Evolutionary conservation across 1,140 invertebrate species (phyloP).

Genomic region (Delia radicum): DNA sequence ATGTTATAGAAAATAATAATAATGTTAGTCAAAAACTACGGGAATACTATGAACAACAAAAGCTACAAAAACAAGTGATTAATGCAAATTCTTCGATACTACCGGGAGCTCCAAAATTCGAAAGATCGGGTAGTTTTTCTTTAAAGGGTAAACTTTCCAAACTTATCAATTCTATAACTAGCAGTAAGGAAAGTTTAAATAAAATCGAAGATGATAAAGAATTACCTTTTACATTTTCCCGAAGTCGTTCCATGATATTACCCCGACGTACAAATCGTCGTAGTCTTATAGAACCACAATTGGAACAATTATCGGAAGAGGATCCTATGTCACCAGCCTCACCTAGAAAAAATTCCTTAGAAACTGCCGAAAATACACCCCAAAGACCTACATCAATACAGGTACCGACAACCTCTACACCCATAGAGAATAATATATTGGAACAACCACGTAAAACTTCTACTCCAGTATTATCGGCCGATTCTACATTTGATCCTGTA

Average conservation of each 20-base stretch:
- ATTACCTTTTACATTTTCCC: conserved; percentile 45
- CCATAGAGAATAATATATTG: background rate
- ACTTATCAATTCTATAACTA: conserved; percentile 46
- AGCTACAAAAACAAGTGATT: background rate
- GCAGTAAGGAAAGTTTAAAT: conserved; percentile 46
- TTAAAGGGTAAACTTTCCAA: conserved; percentile 45
- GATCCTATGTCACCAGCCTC: conserved; percentile 44
- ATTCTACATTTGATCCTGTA: conserved; percentile 37
- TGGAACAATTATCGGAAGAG: conserved; percentile 53
- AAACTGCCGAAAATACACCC: conserved; percentile 4
- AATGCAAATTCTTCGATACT: conserved; percentile 17
- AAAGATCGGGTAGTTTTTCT: conserved; percentile 49
- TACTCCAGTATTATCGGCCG: conserved; percentile 32
- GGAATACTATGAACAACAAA: conserved; percentile 16
- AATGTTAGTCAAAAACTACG: conserved; percentile 28
- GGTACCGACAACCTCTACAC: background rate
- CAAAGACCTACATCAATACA: conserved; percentile 29
- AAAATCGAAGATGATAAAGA: conserved; percentile 36
- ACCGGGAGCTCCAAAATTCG: conserved; percentile 45
- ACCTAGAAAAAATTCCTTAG: conserved; percentile 45
- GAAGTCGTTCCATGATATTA: conserved; percentile 52
- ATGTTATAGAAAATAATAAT: conserved; percentile 32
- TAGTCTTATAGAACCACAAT: conserved; percentile 49
- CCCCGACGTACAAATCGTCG: conserved; percentile 45
- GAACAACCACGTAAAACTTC: conserved; percentile 11